Percentiles rank a stretch among this genome's conserved stretches.
Conservation (phyloP, 2,888 invertebrate species). For the Idaea biselata region DNA sequence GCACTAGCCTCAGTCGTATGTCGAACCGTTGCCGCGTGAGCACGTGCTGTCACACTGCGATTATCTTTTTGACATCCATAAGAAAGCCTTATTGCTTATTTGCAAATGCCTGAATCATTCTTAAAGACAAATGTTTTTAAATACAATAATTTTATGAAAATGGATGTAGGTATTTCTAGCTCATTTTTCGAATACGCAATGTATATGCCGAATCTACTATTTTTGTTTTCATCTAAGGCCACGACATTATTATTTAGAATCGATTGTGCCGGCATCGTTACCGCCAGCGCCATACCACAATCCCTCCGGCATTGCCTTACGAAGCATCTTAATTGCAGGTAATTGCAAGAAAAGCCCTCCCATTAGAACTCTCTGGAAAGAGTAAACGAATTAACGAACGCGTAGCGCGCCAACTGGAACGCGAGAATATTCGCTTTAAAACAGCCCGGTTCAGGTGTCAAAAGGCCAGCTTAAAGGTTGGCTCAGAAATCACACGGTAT, state of each 20-base stretch:
- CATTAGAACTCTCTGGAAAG: slow-evolving; percentile 67
- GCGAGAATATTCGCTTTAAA: slow-evolving; percentile 71
- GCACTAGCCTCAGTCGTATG: no score
- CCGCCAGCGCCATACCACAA: slow-evolving; percentile 35
- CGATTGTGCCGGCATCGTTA: slow-evolving; percentile 40
- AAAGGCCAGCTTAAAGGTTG: slow-evolving; percentile 54
- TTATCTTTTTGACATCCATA: no score
- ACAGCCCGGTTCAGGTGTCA: slow-evolving; percentile 69
- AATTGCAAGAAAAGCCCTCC: slow-evolving; percentile 74
- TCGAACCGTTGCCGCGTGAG: no score
- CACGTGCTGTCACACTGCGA: no score
- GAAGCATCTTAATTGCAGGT: slow-evolving; percentile 73
- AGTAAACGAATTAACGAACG: slow-evolving; percentile 77
- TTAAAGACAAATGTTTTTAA: no score
- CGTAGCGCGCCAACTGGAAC: slow-evolving; percentile 59
- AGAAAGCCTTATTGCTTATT: no score
- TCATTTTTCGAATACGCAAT: no score
- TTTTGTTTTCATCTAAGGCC: slow-evolving; percentile 16
- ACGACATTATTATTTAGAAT: slow-evolving; percentile 33
- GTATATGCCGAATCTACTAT: no score
- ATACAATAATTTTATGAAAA: no score
- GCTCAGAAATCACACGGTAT: slow-evolving; percentile 36
- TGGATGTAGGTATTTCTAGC: no score
- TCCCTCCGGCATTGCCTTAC: slow-evolving; percentile 52
- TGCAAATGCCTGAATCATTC: no score